A percentile compares a stretch with the other conserved stretches of the same genome.
phyloP scores from a whole-genome alignment of 2,888 invertebrate genomes.

The Zeuzera pyrina region DNA sequence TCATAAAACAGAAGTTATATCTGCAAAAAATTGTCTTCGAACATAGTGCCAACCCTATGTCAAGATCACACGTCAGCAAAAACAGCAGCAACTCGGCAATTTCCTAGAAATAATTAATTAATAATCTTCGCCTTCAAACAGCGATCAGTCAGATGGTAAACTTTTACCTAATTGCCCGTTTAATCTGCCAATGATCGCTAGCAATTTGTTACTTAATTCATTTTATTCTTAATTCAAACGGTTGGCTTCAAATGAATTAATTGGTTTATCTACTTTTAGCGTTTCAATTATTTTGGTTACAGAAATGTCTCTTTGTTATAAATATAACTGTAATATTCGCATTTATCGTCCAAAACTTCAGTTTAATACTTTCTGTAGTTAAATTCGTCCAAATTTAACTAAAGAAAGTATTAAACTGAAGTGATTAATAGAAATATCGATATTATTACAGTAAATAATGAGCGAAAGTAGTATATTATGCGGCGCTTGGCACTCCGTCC shows the following conservation, averaged over 20 bases:
- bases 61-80: conserved; percentile 12
- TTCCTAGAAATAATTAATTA: conserved; percentile 24
- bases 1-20: no score
- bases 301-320: background rate
- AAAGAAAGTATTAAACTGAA: no score
- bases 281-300: background rate
- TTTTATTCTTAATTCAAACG: conserved; percentile 26
- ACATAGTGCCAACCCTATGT: background rate
- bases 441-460: no score
- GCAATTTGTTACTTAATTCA: conserved; percentile 28
- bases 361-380: no score
- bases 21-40: no score
- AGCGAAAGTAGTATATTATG: no score
- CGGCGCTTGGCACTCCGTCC: no score
- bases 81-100: conserved; percentile 11
- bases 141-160: conserved; percentile 24
- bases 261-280: background rate
- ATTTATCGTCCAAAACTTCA: no score
- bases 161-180: conserved; percentile 29
- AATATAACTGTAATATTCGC: background rate
- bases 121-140: conserved; percentile 22
- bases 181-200: conserved; percentile 26
- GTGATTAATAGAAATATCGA: no score
- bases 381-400: no score
- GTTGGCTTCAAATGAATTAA: background rate